A percentile compares a stretch with the other conserved stretches of the same genome.
Conservation (phyloP, 1,140 invertebrate species). For the Leptinotarsa defecta region DNA sequence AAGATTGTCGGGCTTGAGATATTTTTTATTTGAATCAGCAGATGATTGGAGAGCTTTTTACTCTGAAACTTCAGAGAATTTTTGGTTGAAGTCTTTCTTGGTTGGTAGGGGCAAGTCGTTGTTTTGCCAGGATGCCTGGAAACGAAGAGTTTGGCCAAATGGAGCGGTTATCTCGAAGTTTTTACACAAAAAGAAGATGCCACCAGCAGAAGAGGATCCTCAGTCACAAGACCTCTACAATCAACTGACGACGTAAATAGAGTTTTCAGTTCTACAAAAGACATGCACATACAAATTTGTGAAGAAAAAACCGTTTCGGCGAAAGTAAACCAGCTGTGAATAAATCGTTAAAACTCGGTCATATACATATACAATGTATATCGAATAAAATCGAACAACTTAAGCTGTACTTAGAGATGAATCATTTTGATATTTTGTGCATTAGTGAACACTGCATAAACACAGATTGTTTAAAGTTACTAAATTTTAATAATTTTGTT, state of each 20-base stretch:
- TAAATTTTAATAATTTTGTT: background rate
- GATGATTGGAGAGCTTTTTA: too few relatives aligned
- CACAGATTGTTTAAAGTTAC: slow-evolving; percentile 10
- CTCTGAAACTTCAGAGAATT: too few relatives aligned
- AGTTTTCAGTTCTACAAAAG: background rate
- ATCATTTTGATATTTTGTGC: slow-evolving; percentile 5
- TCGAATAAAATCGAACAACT: slow-evolving; percentile 12
- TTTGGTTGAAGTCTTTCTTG: too few relatives aligned
- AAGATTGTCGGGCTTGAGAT: too few relatives aligned
- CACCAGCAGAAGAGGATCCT: background rate
- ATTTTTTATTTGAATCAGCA: too few relatives aligned
- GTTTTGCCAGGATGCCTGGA: background rate
- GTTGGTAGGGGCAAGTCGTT: too few relatives aligned
- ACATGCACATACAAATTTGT: background rate
- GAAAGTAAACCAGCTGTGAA: background rate
- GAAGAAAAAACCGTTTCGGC: background rate
- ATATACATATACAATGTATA: background rate
- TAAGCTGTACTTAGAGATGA: slow-evolving; percentile 1
- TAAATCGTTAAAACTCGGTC: background rate
- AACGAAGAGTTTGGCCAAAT: background rate
- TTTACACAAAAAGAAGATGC: background rate
- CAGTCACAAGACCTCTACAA: background rate
- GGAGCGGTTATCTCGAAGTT: background rate
- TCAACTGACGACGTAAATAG: background rate
- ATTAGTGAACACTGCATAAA: slow-evolving; percentile 10